A percentile compares a stretch with the other conserved stretches of the same genome.
These are phyloP conservation scores for Craterocephalus amniculus DNA, from an alignment of 2,797 vertebrate species.

Conservation along the genomic window DNA sequence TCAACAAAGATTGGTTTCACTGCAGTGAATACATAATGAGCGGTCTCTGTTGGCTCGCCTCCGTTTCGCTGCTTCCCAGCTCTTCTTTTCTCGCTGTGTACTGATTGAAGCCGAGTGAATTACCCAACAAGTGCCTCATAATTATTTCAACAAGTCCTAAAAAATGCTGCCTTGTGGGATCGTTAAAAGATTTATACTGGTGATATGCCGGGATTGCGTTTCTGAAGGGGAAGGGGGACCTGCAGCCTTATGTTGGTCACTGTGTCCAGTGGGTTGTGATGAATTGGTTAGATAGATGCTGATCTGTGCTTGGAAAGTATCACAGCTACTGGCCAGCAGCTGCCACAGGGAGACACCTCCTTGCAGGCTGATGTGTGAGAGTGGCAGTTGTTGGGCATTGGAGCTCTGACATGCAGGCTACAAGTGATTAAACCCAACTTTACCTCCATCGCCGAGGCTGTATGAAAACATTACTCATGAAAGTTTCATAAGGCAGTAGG, in stretches of 20 bases:
- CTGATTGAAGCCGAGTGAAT: constrained; percentile 72
- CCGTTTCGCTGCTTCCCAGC: constrained; percentile 36
- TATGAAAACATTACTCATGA: neutral
- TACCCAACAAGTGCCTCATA: constrained; percentile 77
- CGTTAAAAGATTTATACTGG: constrained; percentile 73
- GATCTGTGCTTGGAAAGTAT: constrained; percentile 70
- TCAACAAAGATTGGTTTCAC: constrained; percentile 79
- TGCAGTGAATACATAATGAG: constrained; percentile 78
- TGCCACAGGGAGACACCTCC: constrained; percentile 49
- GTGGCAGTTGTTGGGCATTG: constrained; percentile 5
- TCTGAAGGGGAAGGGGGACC: constrained; percentile 55
- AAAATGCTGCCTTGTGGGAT: constrained; percentile 71
- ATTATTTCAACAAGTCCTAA: constrained; percentile 79
- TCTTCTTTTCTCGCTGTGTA: constrained; percentile 51
- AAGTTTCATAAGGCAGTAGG: neutral
- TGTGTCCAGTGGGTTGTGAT: constrained; percentile 66
- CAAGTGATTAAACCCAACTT: constrained; percentile 7
- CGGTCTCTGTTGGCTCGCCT: constrained; percentile 55
- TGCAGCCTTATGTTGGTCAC: constrained; percentile 62
- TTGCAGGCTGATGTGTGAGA: constrained; percentile 30
- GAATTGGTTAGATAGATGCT: constrained; percentile 58
- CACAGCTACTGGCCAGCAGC: constrained; percentile 24
- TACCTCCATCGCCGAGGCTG: neutral
- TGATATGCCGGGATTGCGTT: constrained; percentile 73
- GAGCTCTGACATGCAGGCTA: constrained; percentile 18